Percentiles rank a stretch among this genome's conserved stretches.
Evolutionary conservation across 2,113 vertebrate species (phyloP).

Genomic region (Chrysochloris asiatica): DNA sequence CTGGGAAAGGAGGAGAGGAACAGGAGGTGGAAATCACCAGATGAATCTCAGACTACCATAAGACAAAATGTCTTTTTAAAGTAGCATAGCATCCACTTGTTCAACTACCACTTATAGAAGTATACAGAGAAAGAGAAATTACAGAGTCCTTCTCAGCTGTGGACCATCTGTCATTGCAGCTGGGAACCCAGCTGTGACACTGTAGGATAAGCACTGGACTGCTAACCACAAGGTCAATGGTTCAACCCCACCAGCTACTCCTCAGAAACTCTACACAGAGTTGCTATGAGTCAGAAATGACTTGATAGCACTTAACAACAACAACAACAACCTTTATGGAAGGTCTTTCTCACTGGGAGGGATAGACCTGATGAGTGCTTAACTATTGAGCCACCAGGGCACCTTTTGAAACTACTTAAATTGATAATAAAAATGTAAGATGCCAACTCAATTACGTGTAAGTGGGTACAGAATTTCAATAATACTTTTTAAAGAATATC

Average conservation of each 20-base stretch:
- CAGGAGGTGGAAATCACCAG: background rate
- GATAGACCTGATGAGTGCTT: background rate
- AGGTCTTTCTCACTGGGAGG: background rate
- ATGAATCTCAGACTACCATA: no score
- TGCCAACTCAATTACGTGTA: background rate
- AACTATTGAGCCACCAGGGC: background rate
- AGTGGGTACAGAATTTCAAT: background rate
- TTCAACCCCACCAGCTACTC: no score
- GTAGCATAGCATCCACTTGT: background rate
- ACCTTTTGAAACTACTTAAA: background rate
- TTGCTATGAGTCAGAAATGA: no score
- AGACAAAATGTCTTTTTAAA: no score
- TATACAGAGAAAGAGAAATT: background rate
- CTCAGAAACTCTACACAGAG: no score
- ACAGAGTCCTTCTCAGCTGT: background rate
- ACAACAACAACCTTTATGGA: no score
- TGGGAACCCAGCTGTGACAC: background rate
- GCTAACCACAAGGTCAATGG: no score
- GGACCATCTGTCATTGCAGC: background rate
- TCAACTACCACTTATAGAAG: no score
- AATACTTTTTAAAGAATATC: background rate
- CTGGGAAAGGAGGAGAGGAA: background rate
- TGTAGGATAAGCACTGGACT: background rate
- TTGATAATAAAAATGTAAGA: background rate
- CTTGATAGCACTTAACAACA: no score